Evolutionary conservation across 2,888 invertebrate species (phyloP).

Genomic region (Ophraella communa): DNA sequence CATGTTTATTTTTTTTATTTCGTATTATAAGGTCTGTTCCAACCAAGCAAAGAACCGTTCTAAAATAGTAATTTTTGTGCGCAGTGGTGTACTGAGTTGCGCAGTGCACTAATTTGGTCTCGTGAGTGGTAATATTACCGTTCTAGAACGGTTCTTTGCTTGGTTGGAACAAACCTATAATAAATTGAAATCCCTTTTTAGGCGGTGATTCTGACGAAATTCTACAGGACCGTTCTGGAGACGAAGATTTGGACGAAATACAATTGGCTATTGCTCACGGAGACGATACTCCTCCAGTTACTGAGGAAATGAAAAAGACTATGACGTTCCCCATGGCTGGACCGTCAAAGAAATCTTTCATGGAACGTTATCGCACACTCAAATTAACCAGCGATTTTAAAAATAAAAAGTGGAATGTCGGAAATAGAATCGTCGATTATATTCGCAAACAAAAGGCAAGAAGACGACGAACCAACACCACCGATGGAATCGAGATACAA

Average conservation of each 20-base stretch:
- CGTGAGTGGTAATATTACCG: no score
- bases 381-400: conserved; percentile 38
- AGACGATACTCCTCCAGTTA: conserved; percentile 6
- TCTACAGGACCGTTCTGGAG: conserved; percentile 25
- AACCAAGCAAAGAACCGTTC: no score
- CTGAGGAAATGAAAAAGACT: conserved; percentile 35
- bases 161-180: neutral
- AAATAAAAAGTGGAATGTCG: conserved; percentile 50
- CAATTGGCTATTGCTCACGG: conserved; percentile 24
- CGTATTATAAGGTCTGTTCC: no score
- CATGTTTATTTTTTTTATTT: no score
- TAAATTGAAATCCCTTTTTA: neutral
- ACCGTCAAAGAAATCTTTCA: conserved; percentile 38
- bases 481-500: conserved; percentile 28
- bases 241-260: conserved; percentile 40
- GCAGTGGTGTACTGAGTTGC: no score
- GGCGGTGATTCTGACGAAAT: conserved; percentile 31
- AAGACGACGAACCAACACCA: conserved; percentile 29
- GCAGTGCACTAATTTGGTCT: no score
- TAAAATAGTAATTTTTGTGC: no score
- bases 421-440: conserved; percentile 45
- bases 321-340: conserved; percentile 45
- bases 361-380: conserved; percentile 40
- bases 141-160: no score
- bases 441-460: conserved; percentile 41